Evolutionary conservation across 2,113 vertebrate genomes (phyloP).

Genomic region (Sinocyclocheilus anophthalmus): DNA sequence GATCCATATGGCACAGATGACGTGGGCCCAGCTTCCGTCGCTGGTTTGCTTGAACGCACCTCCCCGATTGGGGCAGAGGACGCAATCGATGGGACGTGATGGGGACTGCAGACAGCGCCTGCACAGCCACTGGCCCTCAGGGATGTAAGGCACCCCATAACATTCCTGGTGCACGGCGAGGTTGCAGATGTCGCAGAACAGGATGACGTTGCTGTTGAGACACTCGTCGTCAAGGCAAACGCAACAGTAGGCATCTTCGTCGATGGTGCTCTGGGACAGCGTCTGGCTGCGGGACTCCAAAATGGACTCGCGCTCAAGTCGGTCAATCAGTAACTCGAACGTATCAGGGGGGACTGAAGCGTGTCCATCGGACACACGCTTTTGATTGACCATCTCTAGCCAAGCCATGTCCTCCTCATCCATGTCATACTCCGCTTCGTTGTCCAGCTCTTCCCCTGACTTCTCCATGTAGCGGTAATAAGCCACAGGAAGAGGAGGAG

Average conservation of each 20-base stretch:
- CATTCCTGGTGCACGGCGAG: constrained; percentile 98
- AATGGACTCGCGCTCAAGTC: constrained; percentile 92
- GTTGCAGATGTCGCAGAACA: constrained; percentile 98
- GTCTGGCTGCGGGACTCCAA: constrained; percentile 89
- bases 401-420: constrained; percentile 96
- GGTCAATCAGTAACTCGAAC: constrained; percentile 92
- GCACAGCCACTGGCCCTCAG: constrained; percentile 97
- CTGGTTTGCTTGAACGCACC: constrained; percentile 98
- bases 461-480: constrained; percentile 93
- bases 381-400: constrained; percentile 96
- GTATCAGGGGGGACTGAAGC: constrained; percentile 85
- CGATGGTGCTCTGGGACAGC: constrained; percentile 85
- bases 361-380: constrained; percentile 86
- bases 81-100: constrained; percentile 91
- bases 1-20: constrained; percentile 99
- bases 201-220: constrained; percentile 96
- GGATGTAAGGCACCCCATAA: constrained; percentile 95
- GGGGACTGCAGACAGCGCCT: constrained; percentile 96
- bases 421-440: constrained; percentile 95
- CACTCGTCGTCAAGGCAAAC: constrained; percentile 98
- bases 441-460: constrained; percentile 86
- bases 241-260: constrained; percentile 96
- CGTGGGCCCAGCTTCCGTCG: constrained; percentile 95
- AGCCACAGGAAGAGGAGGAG: constrained; percentile 80
- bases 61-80: constrained; percentile 95